Conservation (phyloP, 1,140 invertebrate species). For the Drosophila kohkoa region DNA sequence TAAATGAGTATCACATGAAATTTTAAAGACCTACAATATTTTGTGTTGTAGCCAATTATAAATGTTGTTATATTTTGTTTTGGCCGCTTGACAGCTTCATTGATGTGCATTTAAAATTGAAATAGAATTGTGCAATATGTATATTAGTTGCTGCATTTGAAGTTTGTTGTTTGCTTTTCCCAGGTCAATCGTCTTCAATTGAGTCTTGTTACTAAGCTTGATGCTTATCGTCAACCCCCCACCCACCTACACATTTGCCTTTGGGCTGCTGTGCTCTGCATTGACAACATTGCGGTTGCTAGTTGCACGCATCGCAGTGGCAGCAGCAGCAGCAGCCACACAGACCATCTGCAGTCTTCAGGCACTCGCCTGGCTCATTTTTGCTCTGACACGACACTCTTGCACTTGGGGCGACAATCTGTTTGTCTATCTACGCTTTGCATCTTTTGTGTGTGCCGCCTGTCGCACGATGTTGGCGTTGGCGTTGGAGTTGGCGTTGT, state of each 20-base stretch:
- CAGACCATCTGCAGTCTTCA: constrained; percentile 4
- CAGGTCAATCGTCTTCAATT: neutral
- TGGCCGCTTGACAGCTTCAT: too few species aligned
- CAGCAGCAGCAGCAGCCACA: neutral
- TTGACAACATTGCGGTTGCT: neutral
- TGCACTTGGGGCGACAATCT: constrained; percentile 71
- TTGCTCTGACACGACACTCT: constrained; percentile 35
- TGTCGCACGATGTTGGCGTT: constrained; percentile 39
- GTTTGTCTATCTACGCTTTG: constrained; percentile 72
- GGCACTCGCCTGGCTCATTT: neutral
- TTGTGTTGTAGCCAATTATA: too few species aligned
- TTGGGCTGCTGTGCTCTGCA: too few species aligned
- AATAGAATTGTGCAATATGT: too few species aligned
- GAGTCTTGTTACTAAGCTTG: neutral
- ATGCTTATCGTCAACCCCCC: neutral
- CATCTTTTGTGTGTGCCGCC: constrained; percentile 48
- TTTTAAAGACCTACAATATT: too few species aligned
- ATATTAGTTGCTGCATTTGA: too few species aligned
- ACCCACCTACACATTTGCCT: neutral
- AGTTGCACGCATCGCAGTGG: neutral
- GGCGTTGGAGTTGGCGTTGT: neutral
- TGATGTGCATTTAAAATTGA: too few species aligned
- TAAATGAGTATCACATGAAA: too few species aligned
- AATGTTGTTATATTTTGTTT: too few species aligned
- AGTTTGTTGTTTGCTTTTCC: too few species aligned